Evolutionary conservation across 2,113 vertebrate species (phyloP).

Genomic region (Dipodomys spectabilis): DNA sequence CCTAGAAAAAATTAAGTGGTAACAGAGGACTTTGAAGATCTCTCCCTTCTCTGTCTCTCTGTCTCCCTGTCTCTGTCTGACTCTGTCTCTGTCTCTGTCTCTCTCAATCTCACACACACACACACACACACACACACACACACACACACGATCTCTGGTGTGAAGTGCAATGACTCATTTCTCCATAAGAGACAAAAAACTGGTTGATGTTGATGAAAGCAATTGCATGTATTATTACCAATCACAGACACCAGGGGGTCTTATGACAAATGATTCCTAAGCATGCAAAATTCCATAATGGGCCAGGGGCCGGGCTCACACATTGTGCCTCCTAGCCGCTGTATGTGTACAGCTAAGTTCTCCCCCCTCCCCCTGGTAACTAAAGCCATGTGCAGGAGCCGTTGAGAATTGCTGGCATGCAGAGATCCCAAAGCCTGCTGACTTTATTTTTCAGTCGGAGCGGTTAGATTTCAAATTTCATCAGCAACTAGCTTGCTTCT

Average conservation of each 20-base stretch:
- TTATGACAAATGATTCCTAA: conserved; percentile 85
- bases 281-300: conserved; percentile 81
- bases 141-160: conserved; percentile 5
- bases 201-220: conserved; percentile 79
- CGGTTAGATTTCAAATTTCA: not conserved
- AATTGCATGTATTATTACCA: conserved; percentile 80
- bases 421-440: conserved; percentile 58
- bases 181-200: conserved; percentile 79
- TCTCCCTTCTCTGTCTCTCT: too few relatives aligned
- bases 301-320: conserved; percentile 77
- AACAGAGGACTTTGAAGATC: conserved; percentile 66
- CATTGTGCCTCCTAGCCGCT: not conserved
- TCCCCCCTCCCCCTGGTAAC: conserved; percentile 84
- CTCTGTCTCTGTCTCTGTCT: too few relatives aligned
- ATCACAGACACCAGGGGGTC: conserved; percentile 83
- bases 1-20: conserved; percentile 47
- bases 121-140: not conserved
- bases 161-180: conserved; percentile 61
- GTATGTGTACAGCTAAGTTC: conserved; percentile 47
- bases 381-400: rapidly evolving
- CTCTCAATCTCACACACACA: too few relatives aligned
- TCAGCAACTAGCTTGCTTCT: conserved; percentile 13
- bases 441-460: conserved; percentile 56
- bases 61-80: too few relatives aligned
- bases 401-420: not conserved